Conservation (phyloP, 2,113 vertebrate genomes). For the Podarcis cretensis region DNA sequence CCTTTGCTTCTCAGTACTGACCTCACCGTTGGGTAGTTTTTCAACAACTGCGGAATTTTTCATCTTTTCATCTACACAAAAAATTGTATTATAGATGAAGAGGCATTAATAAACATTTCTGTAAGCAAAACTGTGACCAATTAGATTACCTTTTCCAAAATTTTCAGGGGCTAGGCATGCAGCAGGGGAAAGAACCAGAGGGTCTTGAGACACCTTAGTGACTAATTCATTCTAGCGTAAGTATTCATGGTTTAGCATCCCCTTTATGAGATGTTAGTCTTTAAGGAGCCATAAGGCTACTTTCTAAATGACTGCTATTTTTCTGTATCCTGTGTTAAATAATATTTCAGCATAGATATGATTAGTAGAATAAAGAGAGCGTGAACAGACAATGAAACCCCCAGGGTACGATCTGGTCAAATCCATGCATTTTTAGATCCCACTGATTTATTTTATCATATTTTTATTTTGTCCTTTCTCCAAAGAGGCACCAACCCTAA, state of each 20-base stretch:
- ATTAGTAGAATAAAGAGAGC: neutral
- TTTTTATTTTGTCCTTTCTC: neutral
- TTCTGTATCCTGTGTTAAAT: neutral
- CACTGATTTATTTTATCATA: neutral
- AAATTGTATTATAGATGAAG: neutral
- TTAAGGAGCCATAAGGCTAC: too few relatives aligned
- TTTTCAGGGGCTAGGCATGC: too few relatives aligned
- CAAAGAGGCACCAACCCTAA: neutral
- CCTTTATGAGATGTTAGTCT: too few relatives aligned
- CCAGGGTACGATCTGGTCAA: neutral
- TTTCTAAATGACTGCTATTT: neutral
- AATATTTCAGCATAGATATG: neutral
- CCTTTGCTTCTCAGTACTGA: conserved; percentile 24
- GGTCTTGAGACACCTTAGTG: too few relatives aligned
- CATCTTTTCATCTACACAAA: conserved; percentile 47
- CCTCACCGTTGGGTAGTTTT: conserved; percentile 29
- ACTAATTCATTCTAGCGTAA: too few relatives aligned
- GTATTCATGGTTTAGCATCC: too few relatives aligned
- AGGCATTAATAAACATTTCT: neutral
- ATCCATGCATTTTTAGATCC: neutral
- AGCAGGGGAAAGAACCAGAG: too few relatives aligned
- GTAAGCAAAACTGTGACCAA: neutral
- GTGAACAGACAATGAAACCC: neutral
- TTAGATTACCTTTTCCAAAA: neutral
- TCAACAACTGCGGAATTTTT: conserved; percentile 36